Conservation (phyloP, 1,140 invertebrate species). For the Aphelinus certus region DNA sequence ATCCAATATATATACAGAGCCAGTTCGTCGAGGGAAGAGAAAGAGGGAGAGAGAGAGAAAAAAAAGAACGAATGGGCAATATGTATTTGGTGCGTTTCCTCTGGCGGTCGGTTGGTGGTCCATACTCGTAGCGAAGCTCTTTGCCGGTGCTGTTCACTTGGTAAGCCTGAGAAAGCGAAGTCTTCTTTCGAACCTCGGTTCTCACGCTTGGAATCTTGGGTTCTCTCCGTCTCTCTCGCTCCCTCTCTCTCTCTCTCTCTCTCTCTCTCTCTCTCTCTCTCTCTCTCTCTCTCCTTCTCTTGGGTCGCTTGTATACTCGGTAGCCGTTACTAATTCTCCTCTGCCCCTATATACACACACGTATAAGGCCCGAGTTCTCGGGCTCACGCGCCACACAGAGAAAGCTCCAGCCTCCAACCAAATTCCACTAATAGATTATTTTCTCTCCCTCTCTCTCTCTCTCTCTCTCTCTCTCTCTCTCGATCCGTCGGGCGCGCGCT, state of each 20-base stretch:
- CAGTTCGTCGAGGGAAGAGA: not conserved
- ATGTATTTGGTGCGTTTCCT: constrained; percentile 1
- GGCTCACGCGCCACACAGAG: too few species aligned
- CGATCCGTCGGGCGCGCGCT: too few species aligned
- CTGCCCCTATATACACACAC: not conserved
- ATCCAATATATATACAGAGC: not conserved
- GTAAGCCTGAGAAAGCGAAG: constrained; percentile 58
- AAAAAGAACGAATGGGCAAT: too few species aligned
- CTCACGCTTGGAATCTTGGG: constrained; percentile 56
- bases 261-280: constrained; percentile 10
- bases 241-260: constrained; percentile 9
- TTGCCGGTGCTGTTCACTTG: constrained; percentile 54
- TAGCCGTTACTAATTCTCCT: constrained; percentile 38
- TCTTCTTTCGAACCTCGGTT: constrained; percentile 56
- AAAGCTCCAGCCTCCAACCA: too few species aligned
- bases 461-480: too few species aligned
- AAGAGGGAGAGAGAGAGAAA: too few species aligned
- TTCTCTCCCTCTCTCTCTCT: too few species aligned
- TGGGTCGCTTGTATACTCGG: not conserved
- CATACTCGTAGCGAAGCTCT: constrained; percentile 48
- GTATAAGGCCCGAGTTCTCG: constrained; percentile 11
- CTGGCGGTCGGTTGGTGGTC: constrained; percentile 5
- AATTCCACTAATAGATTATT: too few species aligned
- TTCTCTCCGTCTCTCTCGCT: constrained; percentile 26
- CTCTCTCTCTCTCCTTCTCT: constrained; percentile 45